These are phyloP conservation scores for Ladona fulva DNA, from an alignment of 1,140 invertebrate genomes.

Conservation along the genomic window DNA sequence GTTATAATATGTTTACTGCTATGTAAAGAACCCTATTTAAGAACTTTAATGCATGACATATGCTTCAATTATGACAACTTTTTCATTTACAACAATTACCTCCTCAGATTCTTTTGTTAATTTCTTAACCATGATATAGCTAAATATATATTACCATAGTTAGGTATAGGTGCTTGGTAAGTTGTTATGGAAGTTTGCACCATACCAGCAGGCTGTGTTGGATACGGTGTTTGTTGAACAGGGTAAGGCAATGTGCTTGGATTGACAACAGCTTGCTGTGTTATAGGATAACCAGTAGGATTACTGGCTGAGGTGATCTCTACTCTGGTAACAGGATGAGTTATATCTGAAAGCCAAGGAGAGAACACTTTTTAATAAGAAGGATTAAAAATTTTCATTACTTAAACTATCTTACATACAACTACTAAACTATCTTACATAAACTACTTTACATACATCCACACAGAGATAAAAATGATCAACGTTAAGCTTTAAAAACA, in stretches of 20 bases:
- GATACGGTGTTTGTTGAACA: background rate
- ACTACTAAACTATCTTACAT: background rate
- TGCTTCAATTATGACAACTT: no score
- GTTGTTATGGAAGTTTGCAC: background rate
- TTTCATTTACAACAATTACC: no score
- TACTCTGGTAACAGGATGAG: background rate
- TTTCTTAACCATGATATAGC: no score
- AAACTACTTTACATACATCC: background rate
- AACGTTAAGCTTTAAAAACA: background rate
- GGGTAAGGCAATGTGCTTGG: background rate
- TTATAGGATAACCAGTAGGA: background rate
- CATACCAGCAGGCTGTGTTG: background rate
- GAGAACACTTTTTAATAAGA: background rate
- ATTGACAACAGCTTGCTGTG: background rate
- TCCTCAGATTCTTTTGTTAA: no score
- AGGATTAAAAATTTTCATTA: no score
- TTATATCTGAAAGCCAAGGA: background rate
- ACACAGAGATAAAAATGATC: background rate
- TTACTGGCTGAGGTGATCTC: background rate
- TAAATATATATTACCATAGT: background rate
- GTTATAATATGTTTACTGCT: no score
- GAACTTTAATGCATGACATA: no score
- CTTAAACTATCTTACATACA: background rate
- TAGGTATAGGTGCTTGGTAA: background rate
- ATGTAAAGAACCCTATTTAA: no score